Base-by-base conservation (phyloP, 2,797 vertebrate genomes). In the Sylvilagus floridanus region DNA sequence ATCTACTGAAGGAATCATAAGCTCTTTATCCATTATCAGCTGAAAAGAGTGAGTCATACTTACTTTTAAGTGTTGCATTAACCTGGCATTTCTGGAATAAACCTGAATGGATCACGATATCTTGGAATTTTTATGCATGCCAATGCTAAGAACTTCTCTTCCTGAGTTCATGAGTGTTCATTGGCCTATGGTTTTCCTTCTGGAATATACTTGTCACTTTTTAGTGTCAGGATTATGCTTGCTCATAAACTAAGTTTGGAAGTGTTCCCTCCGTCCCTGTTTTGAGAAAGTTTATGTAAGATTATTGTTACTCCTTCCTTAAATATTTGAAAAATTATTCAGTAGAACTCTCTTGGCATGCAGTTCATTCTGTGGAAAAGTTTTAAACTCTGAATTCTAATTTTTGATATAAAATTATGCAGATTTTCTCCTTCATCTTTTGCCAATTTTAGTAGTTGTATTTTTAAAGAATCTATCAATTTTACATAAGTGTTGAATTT, bases 51-150 rank as follows among this genome's bases (percentile, higher is more conserved):
- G 4, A 93, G 77, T 92, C 50, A 73, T 12, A 68, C 89, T 72
- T 91, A 79, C 73, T 91, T 91, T 94, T 82, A 84, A 94, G 69
- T 71, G 21, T 42, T 94, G 54, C 12, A 71, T 62, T 22, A 82
- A 21, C 71, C 57, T 90, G 50, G 9, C 21, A 82, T 90, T 92
- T 90, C 63, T 76, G 26, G 5, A 82, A 71, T 76, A 72, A 60
- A 72, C 2, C n/a, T 94, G 26, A 77, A 5, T 76, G 77, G 35
- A 77, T 84, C 71, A 62, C 62, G 24, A 69, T 84, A 24, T 81
- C 60, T 81, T 75, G 28, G 77, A 12, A 9, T 91, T 81, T 66
- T 75, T 22, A 94, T 63, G 3, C n/a, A 54, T 69, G 13, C 17
- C 60, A 68, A 54, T 91, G 72, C 73, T 19, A 79, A 68, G 66